Base-by-base conservation (phyloP, 2,113 vertebrate genomes). In the Charina bottae region DNA sequence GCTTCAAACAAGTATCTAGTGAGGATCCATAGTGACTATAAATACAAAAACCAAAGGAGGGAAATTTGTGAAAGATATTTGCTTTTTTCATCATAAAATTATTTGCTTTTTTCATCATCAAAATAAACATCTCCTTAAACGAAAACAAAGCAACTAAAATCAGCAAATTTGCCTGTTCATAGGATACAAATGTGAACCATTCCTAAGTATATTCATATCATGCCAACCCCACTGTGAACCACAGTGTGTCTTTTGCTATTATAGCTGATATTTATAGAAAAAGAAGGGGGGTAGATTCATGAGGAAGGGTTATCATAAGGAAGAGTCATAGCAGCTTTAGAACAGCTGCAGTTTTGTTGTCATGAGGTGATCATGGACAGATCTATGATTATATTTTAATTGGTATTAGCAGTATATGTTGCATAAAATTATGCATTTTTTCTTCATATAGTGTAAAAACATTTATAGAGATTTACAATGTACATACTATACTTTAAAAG, bases 381-480 rank as follows among this genome's bases (percentile, higher is more conserved):
- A 83, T 53, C 62, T 78, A 68, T 88, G 53, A 87, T 59, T 88
- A 91, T 78, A n/a, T 83, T 88, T 59, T 88, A 88, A 88, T 91
- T 87, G 86, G 60, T 83, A 88, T 92, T 49, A 87, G 53, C 60
- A 83, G 17, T 33, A n/a, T 53, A 83, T 53, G 58, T 88, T 83
- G 28, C 26, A 56, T 12, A 56, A 72, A 88, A 78, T 56, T 59
- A 53, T 33, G 55, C 10, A 60, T 46, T 88, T 83, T 49, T 42
- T 58, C 84, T 86, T 91, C 49, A 87, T 85, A 86, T 68, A 7
- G 12, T 26, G 23, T 37, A 68, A 56, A 10, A 88, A 60, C 54
- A 53, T 83, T 53, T 46, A 24, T 49, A 83, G 59, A 59, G 49
- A 59, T 42, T 78, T 78, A 23, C 24, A 78, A 33, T 19, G 72